A percentile compares a stretch with the other conserved stretches of the same genome.
Evolutionary conservation across 92 coral and sea anemone genomes (phyloP).

Genomic region (Bergia puertoricense): DNA sequence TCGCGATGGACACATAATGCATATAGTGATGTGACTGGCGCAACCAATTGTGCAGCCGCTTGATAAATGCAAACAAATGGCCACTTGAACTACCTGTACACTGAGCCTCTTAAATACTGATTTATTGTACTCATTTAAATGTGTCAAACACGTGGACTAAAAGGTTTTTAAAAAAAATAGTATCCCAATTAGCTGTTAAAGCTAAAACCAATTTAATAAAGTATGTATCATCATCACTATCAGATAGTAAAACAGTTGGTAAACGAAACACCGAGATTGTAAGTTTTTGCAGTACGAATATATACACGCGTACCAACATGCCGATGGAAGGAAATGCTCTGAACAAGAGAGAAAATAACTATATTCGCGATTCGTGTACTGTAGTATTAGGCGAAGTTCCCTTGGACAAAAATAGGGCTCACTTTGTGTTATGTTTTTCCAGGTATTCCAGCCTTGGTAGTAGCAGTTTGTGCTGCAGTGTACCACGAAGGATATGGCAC

Average conservation of each 20-base stretch:
- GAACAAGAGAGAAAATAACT: not conserved
- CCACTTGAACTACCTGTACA: too few relatives aligned
- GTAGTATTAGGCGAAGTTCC: not conserved
- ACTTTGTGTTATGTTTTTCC: not conserved
- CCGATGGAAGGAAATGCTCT: not conserved
- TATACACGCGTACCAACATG: not conserved
- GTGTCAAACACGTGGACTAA: too few relatives aligned
- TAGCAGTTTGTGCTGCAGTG: slow-evolving; percentile 16
- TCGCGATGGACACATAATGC: not conserved
- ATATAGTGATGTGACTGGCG: too few relatives aligned
- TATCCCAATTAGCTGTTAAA: too few relatives aligned
- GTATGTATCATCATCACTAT: not conserved
- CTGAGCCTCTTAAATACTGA: too few relatives aligned
- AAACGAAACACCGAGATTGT: not conserved
- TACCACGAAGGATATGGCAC: slow-evolving; percentile 36
- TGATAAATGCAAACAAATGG: too few relatives aligned
- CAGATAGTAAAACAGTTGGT: not conserved
- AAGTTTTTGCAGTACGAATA: too few relatives aligned
- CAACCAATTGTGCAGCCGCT: too few relatives aligned
- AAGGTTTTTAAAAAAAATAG: too few relatives aligned
- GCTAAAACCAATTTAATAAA: too few relatives aligned
- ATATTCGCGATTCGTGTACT: not conserved
- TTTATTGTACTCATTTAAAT: too few relatives aligned
- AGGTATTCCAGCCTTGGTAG: slow-evolving; percentile 32
- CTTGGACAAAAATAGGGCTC: not conserved